These are phyloP conservation scores for Oreochromis niloticus DNA, from an alignment of 2,113 vertebrate species.

Conservation along the genomic window DNA sequence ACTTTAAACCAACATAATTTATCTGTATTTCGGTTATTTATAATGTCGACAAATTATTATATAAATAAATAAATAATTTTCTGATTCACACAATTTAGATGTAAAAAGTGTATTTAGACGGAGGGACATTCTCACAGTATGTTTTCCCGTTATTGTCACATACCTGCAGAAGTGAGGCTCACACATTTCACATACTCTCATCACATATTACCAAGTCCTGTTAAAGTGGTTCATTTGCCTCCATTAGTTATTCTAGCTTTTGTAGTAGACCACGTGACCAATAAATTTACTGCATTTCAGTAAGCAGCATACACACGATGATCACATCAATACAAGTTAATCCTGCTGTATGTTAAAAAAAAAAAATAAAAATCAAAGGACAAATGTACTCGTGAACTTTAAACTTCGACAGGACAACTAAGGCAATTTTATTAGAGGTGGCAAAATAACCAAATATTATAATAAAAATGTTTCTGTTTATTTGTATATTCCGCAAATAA, in stretches of 20 bases:
- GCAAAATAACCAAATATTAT: not conserved
- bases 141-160: not conserved
- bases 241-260: not conserved
- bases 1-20: not conserved
- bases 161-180: not conserved
- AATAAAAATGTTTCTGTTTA: not conserved
- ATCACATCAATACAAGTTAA: not conserved
- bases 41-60: not conserved
- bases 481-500: not conserved
- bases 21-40: not conserved
- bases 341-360: not conserved
- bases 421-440: not conserved
- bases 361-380: not conserved
- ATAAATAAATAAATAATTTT: not conserved
- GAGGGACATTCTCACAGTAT: not conserved
- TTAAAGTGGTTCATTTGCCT: slow-evolving; percentile 5
- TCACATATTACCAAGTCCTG: slow-evolving; percentile 38
- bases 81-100: not conserved
- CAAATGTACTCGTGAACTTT: not conserved
- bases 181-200: slow-evolving; percentile 42
- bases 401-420: not conserved
- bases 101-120: not conserved
- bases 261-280: not conserved
- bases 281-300: slow-evolving; percentile 11
- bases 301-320: not conserved